Conservation (phyloP, 1,140 invertebrate species). For the Ceratosolen fusciceps region DNA sequence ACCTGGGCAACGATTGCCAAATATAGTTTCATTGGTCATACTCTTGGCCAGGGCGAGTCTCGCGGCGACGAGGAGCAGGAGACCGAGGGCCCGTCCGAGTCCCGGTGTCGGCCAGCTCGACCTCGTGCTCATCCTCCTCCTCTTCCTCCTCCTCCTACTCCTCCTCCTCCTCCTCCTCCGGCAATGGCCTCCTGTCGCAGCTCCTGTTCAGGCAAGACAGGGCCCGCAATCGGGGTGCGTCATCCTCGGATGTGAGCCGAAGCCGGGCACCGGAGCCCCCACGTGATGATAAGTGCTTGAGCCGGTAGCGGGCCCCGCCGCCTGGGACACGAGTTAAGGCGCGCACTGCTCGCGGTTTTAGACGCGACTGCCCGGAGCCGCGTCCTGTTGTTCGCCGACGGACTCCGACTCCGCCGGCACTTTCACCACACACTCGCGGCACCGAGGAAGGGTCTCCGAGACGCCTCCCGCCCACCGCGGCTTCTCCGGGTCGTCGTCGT, state of each 20-base stretch:
- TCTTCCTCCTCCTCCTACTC: no score
- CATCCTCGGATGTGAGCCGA: no score
- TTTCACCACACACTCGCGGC: slow-evolving; percentile 30
- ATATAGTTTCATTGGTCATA: background rate
- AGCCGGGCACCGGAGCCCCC: no score
- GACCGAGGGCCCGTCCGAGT: background rate
- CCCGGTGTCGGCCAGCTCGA: background rate
- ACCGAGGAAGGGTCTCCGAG: background rate
- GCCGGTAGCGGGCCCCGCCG: no score
- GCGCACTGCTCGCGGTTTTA: slow-evolving; percentile 10
- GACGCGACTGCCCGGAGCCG: slow-evolving; percentile 5
- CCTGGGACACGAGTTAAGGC: background rate
- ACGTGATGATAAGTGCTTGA: no score
- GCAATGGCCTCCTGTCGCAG: no score
- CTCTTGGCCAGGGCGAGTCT: background rate
- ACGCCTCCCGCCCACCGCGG: background rate
- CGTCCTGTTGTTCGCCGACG: background rate
- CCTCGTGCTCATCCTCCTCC: no score
- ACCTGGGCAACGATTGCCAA: no score
- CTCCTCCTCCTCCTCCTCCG: no score
- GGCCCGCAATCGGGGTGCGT: no score
- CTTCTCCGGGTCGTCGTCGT: no score
- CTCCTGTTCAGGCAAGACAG: no score
- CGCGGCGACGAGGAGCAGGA: background rate
- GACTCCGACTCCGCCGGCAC: slow-evolving; percentile 2